A percentile compares a stretch with the other conserved stretches of the same genome.
Evolutionary conservation across 92 coral and sea anemone species (phyloP).

Genomic region (Epizoanthus illoricatus): DNA sequence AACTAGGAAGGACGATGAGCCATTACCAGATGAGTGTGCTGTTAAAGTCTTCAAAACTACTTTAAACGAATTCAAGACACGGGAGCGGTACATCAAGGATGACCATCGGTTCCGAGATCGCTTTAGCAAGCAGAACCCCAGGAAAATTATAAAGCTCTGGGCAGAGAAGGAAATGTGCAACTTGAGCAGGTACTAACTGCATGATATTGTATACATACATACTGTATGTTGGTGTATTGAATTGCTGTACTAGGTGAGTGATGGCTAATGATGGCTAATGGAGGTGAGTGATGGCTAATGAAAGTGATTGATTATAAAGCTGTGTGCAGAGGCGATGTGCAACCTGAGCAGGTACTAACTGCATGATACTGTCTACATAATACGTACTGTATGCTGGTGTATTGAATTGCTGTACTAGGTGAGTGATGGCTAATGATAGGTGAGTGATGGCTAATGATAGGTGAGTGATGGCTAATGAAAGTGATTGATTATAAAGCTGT

Average conservation of each 20-base stretch:
- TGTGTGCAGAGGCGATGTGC: too few relatives aligned
- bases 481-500: too few relatives aligned
- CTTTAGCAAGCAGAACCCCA: constrained; percentile 95
- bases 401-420: too few relatives aligned
- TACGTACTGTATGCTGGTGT: too few relatives aligned
- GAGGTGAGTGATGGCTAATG: too few relatives aligned
- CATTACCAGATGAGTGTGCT: neutral
- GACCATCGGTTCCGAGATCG: constrained; percentile 97
- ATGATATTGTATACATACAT: neutral
- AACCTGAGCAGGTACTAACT: neutral
- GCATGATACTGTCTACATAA: neutral
- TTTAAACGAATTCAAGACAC: constrained; percentile 91
- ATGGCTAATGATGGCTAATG: too few relatives aligned
- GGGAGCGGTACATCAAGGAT: constrained; percentile 96
- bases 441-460: too few relatives aligned
- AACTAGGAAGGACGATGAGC: neutral
- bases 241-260: too few relatives aligned
- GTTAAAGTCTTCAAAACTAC: constrained; percentile 98
- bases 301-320: too few relatives aligned
- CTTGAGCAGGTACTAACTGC: constrained; percentile 69
- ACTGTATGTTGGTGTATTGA: too few relatives aligned
- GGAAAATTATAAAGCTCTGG: constrained; percentile 92
- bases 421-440: too few relatives aligned
- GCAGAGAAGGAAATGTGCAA: constrained; percentile 99
- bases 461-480: too few relatives aligned